phyloP scores from a whole-genome alignment of 2,113 vertebrate genomes.

The human region GRCh38 chr9:122974001-122974500 shows the following conservation, averaged over 20 bases:
- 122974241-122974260: not conserved
- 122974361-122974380: not conserved
- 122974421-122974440: not conserved
- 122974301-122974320: not conserved
- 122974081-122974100: not conserved
- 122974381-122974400: constrained; percentile 33
- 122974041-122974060: not conserved
- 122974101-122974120: not conserved
- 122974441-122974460: not conserved
- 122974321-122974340: not conserved
- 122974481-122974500: constrained; percentile 28
- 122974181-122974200: not conserved
- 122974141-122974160: not conserved
- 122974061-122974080: not conserved
- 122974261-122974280: not conserved
- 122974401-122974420: not conserved
- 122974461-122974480: not conserved
- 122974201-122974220: not conserved
- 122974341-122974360: not conserved
- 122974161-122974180: not conserved
- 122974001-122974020: too few species aligned
- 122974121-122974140: not conserved
- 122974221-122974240: not conserved
- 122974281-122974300: not conserved
- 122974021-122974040: not conserved